Evolutionary conservation across 2,888 invertebrate genomes (phyloP), one percentile per base, ranked within the genome.

Genomic region (Epirrhoe alternata): DNA sequence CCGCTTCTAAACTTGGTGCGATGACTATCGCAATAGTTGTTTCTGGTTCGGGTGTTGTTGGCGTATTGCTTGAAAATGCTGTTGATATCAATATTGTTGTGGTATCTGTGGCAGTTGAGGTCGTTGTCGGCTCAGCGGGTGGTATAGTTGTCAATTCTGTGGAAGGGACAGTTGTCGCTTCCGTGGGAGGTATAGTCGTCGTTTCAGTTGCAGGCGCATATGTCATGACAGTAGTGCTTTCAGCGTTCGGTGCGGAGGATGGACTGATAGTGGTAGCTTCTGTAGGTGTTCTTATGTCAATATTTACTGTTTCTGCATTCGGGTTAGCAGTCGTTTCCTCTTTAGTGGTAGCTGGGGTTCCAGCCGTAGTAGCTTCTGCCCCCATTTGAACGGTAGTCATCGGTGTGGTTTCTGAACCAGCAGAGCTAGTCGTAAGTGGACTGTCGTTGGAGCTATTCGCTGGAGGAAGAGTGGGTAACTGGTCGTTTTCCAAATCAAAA

Each of bases 401-500:
- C 7, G 73, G 61, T 1, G 70, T 65, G n/a, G 71, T 65, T 42
- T 61, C 75, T 12, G 71, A 60, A 31, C 61, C 69, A 16, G 63
- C 30, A 47, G 45, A 47, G n/a, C 16, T 71, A 24, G 80, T 75
- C 16, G 78, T 69, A 16, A 74, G 70, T 17, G 74, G 77, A 3
- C 82, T 79, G 30, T 69, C 80, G 68, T 80, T 82, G 54, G 80
- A 80, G 60, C 69, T 76, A 68, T 82, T 82, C 35, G 71, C 56
- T 30, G 84, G 77, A 1, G 85, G 74, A 62, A 85, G 71, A 33
- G 84, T 84, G n/a, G 87, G 87, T 51, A 85, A 64, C 64, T 86
- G 84, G 55, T 91, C 90, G 63, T 84, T 88, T 63, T 95, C 95
- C 64, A 97, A 92, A 85, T 97, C 97, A 77, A 97, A 97, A 0